Base-by-base conservation (phyloP, 23 tunicate species). In the Corella eumyota region DNA sequence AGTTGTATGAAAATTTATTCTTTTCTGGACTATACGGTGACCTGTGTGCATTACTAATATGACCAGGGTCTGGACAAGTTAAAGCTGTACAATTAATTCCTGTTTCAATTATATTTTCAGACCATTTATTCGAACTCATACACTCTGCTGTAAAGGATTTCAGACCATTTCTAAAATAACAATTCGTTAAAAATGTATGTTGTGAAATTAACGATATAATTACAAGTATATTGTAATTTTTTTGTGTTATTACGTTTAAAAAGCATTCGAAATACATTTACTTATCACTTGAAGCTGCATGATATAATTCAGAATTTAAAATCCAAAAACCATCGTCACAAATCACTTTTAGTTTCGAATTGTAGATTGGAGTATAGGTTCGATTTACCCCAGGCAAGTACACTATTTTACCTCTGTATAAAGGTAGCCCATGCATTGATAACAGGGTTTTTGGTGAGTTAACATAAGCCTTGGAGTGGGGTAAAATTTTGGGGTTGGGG, bases 11-110 rank as follows among this genome's bases (percentile, higher is more conserved):
- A 44, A 40, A 62, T 0, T 25, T n/a, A 6, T 3, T 2, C 11
- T 6, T 21, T 9, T 19, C 4, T 1, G 25, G 9, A 7, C 47
- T 13, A 6, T 60, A 52, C 6, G 79, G 69, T 27, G 61, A 57
- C 2, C 94, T 77, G 1, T 61, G 24, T 35, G 73, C 50, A 36
- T 61, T 56, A 21, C 25, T 30, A 11, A 84, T 50, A 6, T 31
- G 34, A 1, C 94, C 94, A 28, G 94, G 94, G 40, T 84, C 83
- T 25, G 47, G 49, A 62, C 94, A 84, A 26, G 34, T 44, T 25
- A 75, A 23, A 3, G 74, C 68, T 31, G 21, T 54, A 40, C 94
- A 84, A 6, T 66, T 32, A 30, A 75, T 35, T 6, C 69, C 83
- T 1, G 36, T 45, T 9, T 31, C 30, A 21, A 84, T 59, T 4